Evolutionary conservation across 2,113 vertebrate genomes (phyloP).

Genomic region (Crotalus horridus): DNA sequence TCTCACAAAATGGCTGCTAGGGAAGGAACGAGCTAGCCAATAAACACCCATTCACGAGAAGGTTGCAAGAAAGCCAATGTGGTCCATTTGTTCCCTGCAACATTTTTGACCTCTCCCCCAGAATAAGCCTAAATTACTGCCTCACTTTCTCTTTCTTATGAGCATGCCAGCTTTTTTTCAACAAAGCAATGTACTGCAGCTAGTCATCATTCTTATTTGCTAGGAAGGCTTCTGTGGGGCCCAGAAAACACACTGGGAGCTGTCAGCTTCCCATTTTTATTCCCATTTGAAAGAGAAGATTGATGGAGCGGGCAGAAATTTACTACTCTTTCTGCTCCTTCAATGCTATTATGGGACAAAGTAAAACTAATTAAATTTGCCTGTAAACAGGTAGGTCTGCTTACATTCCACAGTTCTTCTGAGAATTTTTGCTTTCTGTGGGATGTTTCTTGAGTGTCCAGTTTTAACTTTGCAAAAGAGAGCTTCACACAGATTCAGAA

Average conservation of each 20-base stretch:
- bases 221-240: neutral
- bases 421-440: neutral
- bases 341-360: neutral
- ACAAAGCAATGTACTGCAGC: neutral
- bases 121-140: neutral
- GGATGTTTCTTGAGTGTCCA: neutral
- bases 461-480: neutral
- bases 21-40: neutral
- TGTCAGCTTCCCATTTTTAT: neutral
- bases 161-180: neutral
- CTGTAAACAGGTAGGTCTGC: neutral
- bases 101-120: neutral
- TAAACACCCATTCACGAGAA: neutral
- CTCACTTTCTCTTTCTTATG: neutral
- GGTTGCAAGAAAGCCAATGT: neutral
- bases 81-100: neutral
- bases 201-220: neutral
- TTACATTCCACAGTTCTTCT: neutral
- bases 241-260: neutral
- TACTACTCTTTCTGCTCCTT: neutral
- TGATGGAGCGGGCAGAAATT: neutral
- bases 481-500: neutral
- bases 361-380: neutral
- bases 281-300: neutral
- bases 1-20: neutral